Evolutionary conservation across 2,888 invertebrate species (phyloP), one percentile per base, ranked within the genome.

Genomic region (Willowsia nigromaculata): DNA sequence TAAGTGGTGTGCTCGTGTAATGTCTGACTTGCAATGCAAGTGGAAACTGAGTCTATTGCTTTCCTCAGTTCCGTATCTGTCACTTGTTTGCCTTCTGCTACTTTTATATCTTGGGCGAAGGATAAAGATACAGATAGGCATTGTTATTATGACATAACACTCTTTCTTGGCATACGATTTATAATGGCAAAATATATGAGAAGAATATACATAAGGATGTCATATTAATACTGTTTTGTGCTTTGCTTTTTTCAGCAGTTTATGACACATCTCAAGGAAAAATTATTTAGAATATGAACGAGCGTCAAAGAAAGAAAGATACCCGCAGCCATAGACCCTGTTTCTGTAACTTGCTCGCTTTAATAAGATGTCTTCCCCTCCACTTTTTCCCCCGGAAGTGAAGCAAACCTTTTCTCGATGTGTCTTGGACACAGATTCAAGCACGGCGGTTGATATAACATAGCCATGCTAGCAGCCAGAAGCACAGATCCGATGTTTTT

Each of bases 331-430:
- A 27, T 43, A n/a, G 85, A 85, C 62, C 78, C 76, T 65, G 56
- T 68, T 86, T 68, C 80, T 86, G 80, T 80, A 78, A 80, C 85
- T 47, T 43, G 5, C 74, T 50, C 85, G 47, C 65, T 86, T 86
- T 86, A 86, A 86, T 86, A 86, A 86, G 85, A 86, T 80, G 80
- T 80, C 56, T 86, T 30, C 62, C 56, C 76, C 43, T 62, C 50
- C 85, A 33, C 65, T 22, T 43, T 22, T 65, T 65, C 68, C 50
- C 25, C 85, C 85, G 85, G 85, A 86, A 86, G 85, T 80, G 37
- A 80, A 50, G 47, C 59, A 47, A 74, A 22, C 59, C 33, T 85
- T 62, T 85, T 27, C 40, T 68, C 50, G 43, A 50, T 68, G 43
- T 27, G 40, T 25, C 11, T 15, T 30, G n/a, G 62, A 37, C 37